Base-by-base conservation (phyloP, 1,140 invertebrate genomes). In the Littorina saxatilis region DNA sequence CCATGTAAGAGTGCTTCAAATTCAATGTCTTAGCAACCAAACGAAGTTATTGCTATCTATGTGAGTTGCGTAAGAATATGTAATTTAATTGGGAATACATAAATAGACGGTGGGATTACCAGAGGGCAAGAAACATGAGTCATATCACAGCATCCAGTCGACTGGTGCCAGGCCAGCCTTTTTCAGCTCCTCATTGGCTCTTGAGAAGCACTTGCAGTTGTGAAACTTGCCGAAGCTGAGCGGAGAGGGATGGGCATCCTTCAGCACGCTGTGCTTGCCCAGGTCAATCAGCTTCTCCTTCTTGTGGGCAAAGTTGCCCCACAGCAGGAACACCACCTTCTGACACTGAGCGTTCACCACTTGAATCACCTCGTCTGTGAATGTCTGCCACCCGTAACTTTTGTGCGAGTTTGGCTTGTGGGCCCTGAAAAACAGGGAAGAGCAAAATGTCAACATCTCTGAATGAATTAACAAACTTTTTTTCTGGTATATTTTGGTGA, bases 291-390 rank as follows among this genome's bases (percentile, higher is more conserved):
- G 87, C 32, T 86, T 88, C 74, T 92, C 94, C 88, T 95, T 96
- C 84, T 95, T 95, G 83, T 95, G 94, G 5, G 95, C 95, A 90
- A 95, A 94, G 32, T 93, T 87, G 52, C 95, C 95, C 95, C 95
- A 96, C 7, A 95, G 88, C 4, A 95, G 88, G 86, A 96, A 95
- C 0, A 96, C 95, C 73, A 95, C 92, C n/a, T 92, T 91, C 9
- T 88, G 83, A n/a, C 84, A 83, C 47, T 87, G 40, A 2, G 86
- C 83, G 40, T 83, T 88, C n/a, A 91, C 88, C 55, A 91, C 91
- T 78, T 92, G 92, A 66, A 95, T 95, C 3, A 95, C 94, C 47
- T 93, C 89, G 87, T 95, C 94, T 0, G 95, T 95, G 40, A 95
- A 92, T 55, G 89, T 88, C 85, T 91, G 89, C 95, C 95, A 95